Evolutionary conservation across 1,140 invertebrate genomes (phyloP).

Genomic region (Cotesia chilonis): DNA sequence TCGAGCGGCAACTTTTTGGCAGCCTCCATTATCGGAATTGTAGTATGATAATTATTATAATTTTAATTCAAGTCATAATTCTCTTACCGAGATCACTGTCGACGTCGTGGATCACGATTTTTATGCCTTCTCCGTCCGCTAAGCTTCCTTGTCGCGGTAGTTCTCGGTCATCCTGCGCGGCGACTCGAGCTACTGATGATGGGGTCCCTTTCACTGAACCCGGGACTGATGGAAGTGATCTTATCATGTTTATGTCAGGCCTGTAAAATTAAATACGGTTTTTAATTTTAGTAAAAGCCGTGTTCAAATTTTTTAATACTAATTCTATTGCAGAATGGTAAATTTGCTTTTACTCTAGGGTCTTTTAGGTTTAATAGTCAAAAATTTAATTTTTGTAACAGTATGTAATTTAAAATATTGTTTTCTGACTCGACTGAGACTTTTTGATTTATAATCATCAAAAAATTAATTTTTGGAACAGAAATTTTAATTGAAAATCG

Average conservation of each 20-base stretch:
- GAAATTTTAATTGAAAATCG: too few species aligned
- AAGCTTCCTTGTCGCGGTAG: slow-evolving; percentile 78
- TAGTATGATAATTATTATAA: neutral
- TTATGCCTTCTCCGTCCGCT: slow-evolving; percentile 88
- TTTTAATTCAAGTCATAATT: neutral
- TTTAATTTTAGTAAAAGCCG: neutral
- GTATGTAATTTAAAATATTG: too few species aligned
- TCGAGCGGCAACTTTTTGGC: neutral
- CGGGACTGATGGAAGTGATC: slow-evolving; percentile 62
- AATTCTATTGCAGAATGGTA: too few species aligned
- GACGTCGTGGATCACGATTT: slow-evolving; percentile 92
- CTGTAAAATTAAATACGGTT: slow-evolving; percentile 60
- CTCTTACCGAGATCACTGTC: slow-evolving; percentile 71
- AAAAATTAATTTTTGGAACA: too few species aligned
- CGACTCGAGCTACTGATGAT: slow-evolving; percentile 66
- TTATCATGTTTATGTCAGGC: slow-evolving; percentile 78
- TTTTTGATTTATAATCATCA: too few species aligned
- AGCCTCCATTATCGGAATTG: neutral
- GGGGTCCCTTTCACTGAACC: slow-evolving; percentile 65
- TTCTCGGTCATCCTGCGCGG: slow-evolving; percentile 69
- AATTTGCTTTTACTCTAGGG: too few species aligned
- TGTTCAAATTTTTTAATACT: too few species aligned
- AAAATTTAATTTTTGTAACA: too few species aligned
- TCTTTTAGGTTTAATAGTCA: too few species aligned
- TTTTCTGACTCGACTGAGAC: too few species aligned